Conservation (phyloP, 2,797 vertebrate species). For the Helarctos malayanus region DNA sequence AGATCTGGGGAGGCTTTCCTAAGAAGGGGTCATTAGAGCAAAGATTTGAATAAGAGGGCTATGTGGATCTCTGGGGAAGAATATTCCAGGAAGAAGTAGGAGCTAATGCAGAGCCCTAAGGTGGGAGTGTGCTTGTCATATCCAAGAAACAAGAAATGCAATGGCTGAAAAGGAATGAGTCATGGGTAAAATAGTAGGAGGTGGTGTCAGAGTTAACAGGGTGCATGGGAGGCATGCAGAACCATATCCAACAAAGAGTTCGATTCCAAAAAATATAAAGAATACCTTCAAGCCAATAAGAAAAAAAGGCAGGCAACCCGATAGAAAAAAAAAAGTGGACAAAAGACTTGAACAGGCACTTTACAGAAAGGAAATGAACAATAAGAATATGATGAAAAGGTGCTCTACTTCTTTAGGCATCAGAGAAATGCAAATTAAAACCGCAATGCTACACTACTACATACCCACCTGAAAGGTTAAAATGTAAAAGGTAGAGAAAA, state of each 20-base stretch:
- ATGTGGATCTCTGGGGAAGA: background rate
- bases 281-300: background rate
- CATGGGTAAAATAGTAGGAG: background rate
- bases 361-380: too few relatives aligned
- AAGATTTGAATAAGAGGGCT: background rate
- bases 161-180: background rate
- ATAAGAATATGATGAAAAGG: too few relatives aligned
- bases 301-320: background rate
- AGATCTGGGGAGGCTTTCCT: background rate
- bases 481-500: background rate
- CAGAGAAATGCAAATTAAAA: too few relatives aligned
- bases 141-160: background rate
- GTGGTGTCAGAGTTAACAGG: background rate
- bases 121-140: background rate
- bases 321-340: background rate
- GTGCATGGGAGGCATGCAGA: background rate
- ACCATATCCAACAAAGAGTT: background rate
- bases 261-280: background rate
- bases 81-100: background rate
- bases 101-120: background rate
- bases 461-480: background rate
- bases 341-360: too few relatives aligned
- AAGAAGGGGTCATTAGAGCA: background rate
- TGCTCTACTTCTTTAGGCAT: too few relatives aligned
- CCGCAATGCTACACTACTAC: too few relatives aligned